Base-by-base conservation (phyloP, 2,888 invertebrate species). In the Chromoteleia sp. region DNA sequence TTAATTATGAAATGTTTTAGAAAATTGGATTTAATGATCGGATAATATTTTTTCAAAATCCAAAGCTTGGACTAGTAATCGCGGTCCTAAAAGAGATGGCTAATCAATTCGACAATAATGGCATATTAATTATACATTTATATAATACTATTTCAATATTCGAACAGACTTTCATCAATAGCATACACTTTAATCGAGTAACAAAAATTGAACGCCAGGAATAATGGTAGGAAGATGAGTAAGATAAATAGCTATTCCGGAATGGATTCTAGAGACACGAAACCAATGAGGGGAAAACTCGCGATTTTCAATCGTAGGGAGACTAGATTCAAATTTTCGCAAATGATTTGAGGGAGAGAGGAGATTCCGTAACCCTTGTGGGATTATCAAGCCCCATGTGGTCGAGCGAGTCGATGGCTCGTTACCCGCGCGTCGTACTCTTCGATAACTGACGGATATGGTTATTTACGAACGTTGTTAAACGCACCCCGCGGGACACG, bases 371-470 rank as follows among this genome's bases (percentile, higher is more conserved):
- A 88, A 87, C 90, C 89, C 88, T 89, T 89, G 86, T 84, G 85
- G 88, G 89, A 90, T 90, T 89, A 90, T 88, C 88, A 87, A 87
- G 89, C 88, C 88, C 91, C 91, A 91, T 91, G 89, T 91, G 91
- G 87, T 85, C 85, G 79, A 76, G 86, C 86, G 85, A 86, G 86
- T 87, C 88, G 88, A 91, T 91, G 90, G 91, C 91, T 91, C 91
- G 90, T 91, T 91, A 91, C 89, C 85, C 82, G 85, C 86, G 87
- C 86, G 83, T 85, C 86, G 84, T 86, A 86, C 86, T 85, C 85
- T 85, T 86, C 87, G 88, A 90, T 89, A 87, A 87, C 89, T 88
- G 90, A 90, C 90, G 89, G 89, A 90, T 91, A 91, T 90, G 89
- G 86, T 88, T 89, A 89, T 91, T 91, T 91, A 91, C 88, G 89